Base-by-base conservation (phyloP, 2,888 invertebrate species). In the Drosophila neoperkinsi region DNA sequence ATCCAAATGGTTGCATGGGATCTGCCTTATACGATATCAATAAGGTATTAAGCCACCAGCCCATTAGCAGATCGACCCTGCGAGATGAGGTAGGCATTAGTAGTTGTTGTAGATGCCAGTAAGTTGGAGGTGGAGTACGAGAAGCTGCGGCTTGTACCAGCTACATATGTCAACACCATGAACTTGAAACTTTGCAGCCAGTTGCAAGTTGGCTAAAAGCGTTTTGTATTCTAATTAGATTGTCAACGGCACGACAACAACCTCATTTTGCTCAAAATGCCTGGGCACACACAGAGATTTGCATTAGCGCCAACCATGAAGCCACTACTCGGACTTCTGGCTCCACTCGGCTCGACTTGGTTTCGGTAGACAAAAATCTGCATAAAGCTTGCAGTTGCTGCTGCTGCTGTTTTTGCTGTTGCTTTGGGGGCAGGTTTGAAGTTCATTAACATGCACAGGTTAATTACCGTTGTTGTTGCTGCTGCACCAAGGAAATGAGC, bases 191-290 rank as follows among this genome's bases (percentile, higher is more conserved):
- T 81, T 65, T 71, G 36, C 49, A 43, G 59, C 68, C 58, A 56
- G 56, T 59, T 68, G 57, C 51, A 77, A 46, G 57, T 61, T 61
- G 72, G 72, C 77, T 79, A 77, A 89, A 89, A 89, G 90, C 88
- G 88, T 91, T 90, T 90, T 82, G 88, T 91, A 92, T 91, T 91
- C 92, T 92, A 92, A 92, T 92, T 92, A 92, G 92, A 92, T 92
- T 92, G 92, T 92, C 92, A 91, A 89, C 84, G 88, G 91, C 91
- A 91, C 91, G 91, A 91, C 91, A 91, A 91, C 91, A 91, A 92
- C 91, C 91, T 91, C 91, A 92, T 91, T 91, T 91, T 83, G 90
- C 75, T 75, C 75, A 90, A 91, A 91, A 87, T 88, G 85, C 74
- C 83, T 28, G 38, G 57, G 71, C 63, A 76, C 61, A 67, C 62